Evolutionary conservation across 2,888 invertebrate species (phyloP), one percentile per base, ranked within the genome.

Genomic region (Idaea dimidiata): DNA sequence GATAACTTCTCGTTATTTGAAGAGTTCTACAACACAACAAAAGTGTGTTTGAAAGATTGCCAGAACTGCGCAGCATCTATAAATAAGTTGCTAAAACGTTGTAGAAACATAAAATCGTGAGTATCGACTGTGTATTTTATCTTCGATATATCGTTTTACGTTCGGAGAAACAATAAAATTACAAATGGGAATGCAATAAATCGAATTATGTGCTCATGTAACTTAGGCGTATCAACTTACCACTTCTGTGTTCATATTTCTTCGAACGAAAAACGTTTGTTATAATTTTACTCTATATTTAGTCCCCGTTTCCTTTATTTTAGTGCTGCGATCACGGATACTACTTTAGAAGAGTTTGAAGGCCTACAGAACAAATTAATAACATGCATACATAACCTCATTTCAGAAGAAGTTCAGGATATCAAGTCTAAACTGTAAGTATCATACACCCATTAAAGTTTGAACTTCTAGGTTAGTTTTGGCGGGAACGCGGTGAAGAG

Each of bases 1-100:
- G 91, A 88, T 73, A 93, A 93, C 76, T 93, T 93, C 82, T 88
- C 91, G 58, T 86, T 82, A 76, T 89, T 94, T 69, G 91, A 91
- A 69, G 86, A 86, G 74, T 93, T 93, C 74, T 85, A 89, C 70
- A 87, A 86, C 63, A 86, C 83, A 62, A 89, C 92, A 72, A 89
- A 86, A 83, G 81, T 79, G 77, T 83, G 85, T 79, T 87, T 94
- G 87, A 88, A 89, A 84, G 88, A 91, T 74, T 89, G 92, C 87
- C 87, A 86, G 81, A 89, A 89, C 80, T 88, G 87, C 77, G 85
- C 93, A 75, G 81, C 84, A 70, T 87, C 90, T 83, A 87, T 94
- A 76, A 84, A 87, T 84, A 93, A 93, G 83, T 84, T 91, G 75
- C 87, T 91, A 74, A 89, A 91, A 78, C 93, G 94, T 69, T 86